Evolutionary conservation across 2,888 invertebrate species (phyloP).

Genomic region (Epistrophe eligans): DNA sequence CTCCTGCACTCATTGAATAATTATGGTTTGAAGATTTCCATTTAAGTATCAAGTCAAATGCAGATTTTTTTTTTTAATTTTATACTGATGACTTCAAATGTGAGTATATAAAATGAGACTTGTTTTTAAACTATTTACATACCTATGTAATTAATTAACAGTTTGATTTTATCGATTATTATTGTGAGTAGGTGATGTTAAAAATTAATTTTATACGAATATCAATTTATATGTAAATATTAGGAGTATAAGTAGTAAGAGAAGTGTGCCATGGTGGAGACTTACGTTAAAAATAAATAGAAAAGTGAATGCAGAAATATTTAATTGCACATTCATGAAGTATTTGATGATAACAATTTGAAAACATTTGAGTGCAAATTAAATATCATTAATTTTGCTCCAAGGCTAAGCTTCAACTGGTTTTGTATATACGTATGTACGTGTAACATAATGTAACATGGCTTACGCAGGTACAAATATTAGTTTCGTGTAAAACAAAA

Average conservation of each 20-base stretch:
- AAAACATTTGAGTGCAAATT: neutral
- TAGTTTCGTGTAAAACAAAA: too few species aligned
- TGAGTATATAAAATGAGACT: too few species aligned
- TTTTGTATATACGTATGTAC: too few species aligned
- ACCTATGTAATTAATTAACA: slow-evolving; percentile 7
- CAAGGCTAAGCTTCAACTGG: neutral
- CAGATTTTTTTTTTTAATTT: slow-evolving; percentile 3
- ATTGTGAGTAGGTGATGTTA: neutral
- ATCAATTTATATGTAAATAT: neutral
- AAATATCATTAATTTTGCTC: neutral
- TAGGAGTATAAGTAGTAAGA: neutral
- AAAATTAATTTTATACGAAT: too few species aligned
- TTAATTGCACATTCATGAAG: slow-evolving; percentile 1
- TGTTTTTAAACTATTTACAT: too few species aligned
- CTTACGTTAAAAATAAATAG: neutral
- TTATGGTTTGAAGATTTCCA: neutral
- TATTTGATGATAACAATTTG: neutral
- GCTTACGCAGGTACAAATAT: too few species aligned
- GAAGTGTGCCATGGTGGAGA: slow-evolving; percentile 7
- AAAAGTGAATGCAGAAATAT: neutral
- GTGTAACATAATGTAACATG: too few species aligned
- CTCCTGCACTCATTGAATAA: neutral
- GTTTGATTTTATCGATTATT: slow-evolving; percentile 12
- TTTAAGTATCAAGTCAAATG: neutral
- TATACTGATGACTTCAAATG: too few species aligned